Evolutionary conservation across 2,797 vertebrate genomes (phyloP).

Genomic region (Tenualosa ilisha): DNA sequence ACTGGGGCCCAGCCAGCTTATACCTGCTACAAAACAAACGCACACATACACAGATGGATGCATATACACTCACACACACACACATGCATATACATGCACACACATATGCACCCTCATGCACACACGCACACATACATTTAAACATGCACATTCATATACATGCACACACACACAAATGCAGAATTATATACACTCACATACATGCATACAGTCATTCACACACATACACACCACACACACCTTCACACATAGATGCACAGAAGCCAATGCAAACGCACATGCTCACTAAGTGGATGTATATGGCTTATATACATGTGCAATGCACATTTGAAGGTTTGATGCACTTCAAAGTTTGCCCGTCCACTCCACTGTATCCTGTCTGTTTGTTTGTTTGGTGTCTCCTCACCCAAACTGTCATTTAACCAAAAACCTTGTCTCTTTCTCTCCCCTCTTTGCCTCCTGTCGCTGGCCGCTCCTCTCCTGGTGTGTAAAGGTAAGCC

Average conservation of each 20-base stretch:
- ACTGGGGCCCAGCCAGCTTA: not conserved
- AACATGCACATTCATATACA: not conserved
- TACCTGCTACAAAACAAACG: not conserved
- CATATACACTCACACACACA: not conserved
- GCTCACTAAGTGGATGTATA: conserved; percentile 61
- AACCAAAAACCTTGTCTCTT: conserved; percentile 64
- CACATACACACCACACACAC: not conserved
- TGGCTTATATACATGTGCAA: conserved; percentile 67
- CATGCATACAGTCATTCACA: not conserved
- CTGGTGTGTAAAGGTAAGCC: conserved; percentile 79
- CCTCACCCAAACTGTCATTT: conserved; percentile 58
- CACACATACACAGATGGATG: not conserved
- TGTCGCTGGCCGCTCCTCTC: conserved; percentile 66
- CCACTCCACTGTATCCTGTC: not conserved
- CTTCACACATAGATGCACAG: not conserved
- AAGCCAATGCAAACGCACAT: not conserved
- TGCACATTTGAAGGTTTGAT: conserved; percentile 25
- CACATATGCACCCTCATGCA: not conserved
- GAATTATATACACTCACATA: not conserved
- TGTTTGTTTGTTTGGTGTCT: not conserved
- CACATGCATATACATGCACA: not conserved
- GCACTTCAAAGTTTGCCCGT: conserved; percentile 26
- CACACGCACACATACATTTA: not conserved
- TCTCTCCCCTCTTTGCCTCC: conserved; percentile 45
- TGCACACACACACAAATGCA: not conserved